Evolutionary conservation across 2,797 vertebrate genomes (phyloP).

Genomic region (Coendou prehensilis): DNA sequence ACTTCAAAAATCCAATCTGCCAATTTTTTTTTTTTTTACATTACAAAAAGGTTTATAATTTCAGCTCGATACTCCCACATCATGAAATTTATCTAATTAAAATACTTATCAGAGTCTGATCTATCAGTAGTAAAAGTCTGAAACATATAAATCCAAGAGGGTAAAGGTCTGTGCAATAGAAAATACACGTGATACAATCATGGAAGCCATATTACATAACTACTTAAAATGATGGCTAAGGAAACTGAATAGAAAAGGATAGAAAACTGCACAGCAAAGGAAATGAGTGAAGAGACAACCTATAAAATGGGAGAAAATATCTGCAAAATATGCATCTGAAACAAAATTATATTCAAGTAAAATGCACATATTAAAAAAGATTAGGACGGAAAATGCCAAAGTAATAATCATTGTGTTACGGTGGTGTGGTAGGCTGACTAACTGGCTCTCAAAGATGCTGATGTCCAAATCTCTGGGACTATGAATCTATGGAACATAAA

Average conservation of each 20-base stretch:
- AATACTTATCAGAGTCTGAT: conserved; percentile 47
- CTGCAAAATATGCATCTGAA: too few species aligned
- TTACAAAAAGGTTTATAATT: conserved; percentile 37
- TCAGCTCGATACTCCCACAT: conserved; percentile 41
- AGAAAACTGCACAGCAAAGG: background rate
- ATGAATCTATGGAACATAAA: too few species aligned
- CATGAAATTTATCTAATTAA: conserved; percentile 4
- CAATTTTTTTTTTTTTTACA: background rate
- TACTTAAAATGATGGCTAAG: conserved; percentile 54
- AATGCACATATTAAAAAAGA: conserved; percentile 26
- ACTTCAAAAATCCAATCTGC: conserved; percentile 65
- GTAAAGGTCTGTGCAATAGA: background rate
- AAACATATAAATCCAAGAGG: conserved; percentile 45
- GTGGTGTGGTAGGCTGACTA: background rate
- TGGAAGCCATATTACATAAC: background rate
- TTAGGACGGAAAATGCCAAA: conserved; percentile 26
- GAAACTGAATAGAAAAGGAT: conserved; percentile 37
- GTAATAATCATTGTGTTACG: background rate
- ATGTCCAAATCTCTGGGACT: background rate
- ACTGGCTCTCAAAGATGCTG: background rate
- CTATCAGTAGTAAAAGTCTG: conserved; percentile 36
- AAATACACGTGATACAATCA: conserved; percentile 35
- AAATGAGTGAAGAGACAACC: too few species aligned
- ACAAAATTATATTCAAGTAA: conserved; percentile 40
- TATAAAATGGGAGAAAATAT: too few species aligned